Evolutionary conservation across 1,140 invertebrate species (phyloP).

Genomic region (Meloidogyne chitwoodi): DNA sequence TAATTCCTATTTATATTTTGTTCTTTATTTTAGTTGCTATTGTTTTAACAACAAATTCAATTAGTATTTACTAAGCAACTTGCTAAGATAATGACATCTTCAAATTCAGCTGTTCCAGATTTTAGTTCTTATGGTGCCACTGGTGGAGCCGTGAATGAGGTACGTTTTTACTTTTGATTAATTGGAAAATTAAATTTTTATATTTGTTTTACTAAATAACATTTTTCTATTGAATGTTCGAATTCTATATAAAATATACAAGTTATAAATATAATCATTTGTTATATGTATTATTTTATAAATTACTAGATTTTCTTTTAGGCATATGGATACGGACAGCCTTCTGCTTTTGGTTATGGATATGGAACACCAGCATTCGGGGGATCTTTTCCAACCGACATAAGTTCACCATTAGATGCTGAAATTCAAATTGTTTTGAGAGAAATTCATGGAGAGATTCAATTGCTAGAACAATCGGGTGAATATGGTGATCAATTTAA

Average conservation of each 20-base stretch:
- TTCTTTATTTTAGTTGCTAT: not conserved
- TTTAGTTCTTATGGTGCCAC: not conserved
- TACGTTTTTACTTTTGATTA: not conserved
- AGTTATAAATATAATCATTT: no score
- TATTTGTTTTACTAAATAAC: no score
- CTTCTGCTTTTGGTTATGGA: not conserved
- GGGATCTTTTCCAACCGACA: not conserved
- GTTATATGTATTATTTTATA: no score
- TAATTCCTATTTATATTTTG: not conserved
- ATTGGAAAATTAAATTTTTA: no score
- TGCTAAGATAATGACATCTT: not conserved
- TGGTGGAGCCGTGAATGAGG: not conserved
- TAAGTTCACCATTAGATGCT: conserved; percentile 34
- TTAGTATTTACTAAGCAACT: not conserved
- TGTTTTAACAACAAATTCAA: not conserved
- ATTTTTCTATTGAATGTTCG: no score
- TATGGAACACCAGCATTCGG: not conserved
- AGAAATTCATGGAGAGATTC: conserved; percentile 40
- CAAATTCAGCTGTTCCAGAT: not conserved
- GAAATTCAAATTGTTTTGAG: conserved; percentile 39
- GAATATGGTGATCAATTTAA: conserved; percentile 47
- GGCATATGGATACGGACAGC: not conserved
- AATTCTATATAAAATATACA: no score
- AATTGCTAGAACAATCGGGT: conserved; percentile 27
- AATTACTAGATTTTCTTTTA: not conserved